Conservation (phyloP, 1,140 invertebrate species). For the Tetragonula clypearis region DNA sequence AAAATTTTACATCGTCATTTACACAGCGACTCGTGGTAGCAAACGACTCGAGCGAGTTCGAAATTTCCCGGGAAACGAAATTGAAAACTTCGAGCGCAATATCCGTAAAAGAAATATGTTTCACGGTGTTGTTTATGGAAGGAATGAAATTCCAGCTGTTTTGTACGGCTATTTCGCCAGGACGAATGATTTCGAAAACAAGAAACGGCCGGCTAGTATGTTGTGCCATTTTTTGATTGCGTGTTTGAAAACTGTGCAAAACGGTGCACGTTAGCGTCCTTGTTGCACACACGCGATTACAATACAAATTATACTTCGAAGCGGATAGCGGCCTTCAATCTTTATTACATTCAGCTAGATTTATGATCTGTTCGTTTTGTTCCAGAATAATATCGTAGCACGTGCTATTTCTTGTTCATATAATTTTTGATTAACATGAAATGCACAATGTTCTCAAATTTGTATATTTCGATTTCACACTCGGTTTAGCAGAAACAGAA, state of each 20-base stretch:
- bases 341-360: neutral
- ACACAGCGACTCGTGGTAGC: neutral
- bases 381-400: too few relatives aligned
- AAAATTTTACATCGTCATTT: neutral
- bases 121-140: neutral
- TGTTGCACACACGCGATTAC: neutral
- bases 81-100: slow-evolving; percentile 33
- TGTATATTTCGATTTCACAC: too few relatives aligned
- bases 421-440: too few relatives aligned
- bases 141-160: slow-evolving; percentile 24
- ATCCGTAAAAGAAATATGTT: neutral
- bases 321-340: neutral
- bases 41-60: neutral
- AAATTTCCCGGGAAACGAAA: neutral
- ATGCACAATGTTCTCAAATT: too few relatives aligned
- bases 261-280: neutral
- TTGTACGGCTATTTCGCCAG: neutral
- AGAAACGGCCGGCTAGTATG: neutral
- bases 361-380: neutral
- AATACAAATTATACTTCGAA: slow-evolving; percentile 3
- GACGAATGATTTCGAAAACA: slow-evolving; percentile 23
- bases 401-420: too few relatives aligned
- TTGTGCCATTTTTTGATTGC: slow-evolving; percentile 27
- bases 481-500: too few relatives aligned
- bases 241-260: neutral